Conservation (phyloP, 2,888 invertebrate genomes). For the Amblyjoppa proteus region DNA sequence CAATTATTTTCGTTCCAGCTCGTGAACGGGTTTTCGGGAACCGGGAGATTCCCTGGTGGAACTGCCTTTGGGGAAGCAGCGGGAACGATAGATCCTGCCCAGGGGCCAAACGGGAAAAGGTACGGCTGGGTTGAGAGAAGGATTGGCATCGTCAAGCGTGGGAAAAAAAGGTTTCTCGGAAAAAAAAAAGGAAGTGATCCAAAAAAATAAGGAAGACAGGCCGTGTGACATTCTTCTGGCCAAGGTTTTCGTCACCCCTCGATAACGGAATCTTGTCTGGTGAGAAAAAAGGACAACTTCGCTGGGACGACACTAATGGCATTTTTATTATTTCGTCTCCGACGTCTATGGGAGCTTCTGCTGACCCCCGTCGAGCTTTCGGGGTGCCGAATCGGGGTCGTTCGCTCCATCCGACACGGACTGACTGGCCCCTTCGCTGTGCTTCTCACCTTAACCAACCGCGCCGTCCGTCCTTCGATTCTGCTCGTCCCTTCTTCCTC, state of each 20-base stretch:
- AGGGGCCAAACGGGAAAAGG: constrained; percentile 30
- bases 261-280: constrained; percentile 78
- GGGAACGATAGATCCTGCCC: constrained; percentile 52
- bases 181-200: constrained; percentile 48
- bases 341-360: constrained; percentile 52
- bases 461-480: constrained; percentile 65
- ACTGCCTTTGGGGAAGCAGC: constrained; percentile 15
- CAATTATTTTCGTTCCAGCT: constrained; percentile 83
- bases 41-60: constrained; percentile 52
- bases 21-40: constrained; percentile 72
- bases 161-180: constrained; percentile 57
- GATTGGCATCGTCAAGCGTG: constrained; percentile 82
- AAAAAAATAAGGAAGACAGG: constrained; percentile 47
- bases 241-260: constrained; percentile 62
- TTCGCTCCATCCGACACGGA: constrained; percentile 82
- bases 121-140: constrained; percentile 69
- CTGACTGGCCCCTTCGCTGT: constrained; percentile 77
- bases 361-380: constrained; percentile 64
- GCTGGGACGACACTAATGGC: constrained; percentile 83
- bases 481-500: constrained; percentile 69
- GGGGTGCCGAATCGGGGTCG: constrained; percentile 63
- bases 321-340: constrained; percentile 84
- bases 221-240: constrained; percentile 4
- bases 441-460: constrained; percentile 55
- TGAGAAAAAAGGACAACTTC: constrained; percentile 65